Percentiles rank a stretch among this genome's conserved stretches.
phyloP scores from a whole-genome alignment of 2,113 vertebrate genomes.

The Conger conger region DNA sequence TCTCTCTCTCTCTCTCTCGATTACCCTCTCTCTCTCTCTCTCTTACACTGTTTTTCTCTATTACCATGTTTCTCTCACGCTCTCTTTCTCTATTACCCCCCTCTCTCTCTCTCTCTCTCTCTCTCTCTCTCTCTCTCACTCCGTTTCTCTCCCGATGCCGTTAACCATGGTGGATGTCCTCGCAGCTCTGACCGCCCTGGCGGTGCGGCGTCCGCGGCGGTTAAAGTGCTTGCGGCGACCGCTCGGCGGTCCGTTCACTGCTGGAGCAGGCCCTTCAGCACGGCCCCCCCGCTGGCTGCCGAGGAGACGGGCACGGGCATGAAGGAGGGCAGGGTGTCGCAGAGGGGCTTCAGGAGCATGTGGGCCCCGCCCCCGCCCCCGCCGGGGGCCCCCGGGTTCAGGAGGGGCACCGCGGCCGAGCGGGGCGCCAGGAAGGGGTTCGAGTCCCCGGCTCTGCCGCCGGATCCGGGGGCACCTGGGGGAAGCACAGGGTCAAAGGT shows the following conservation, averaged over 20 bases:
- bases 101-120: not conserved
- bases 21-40: not conserved
- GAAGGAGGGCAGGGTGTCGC: slow-evolving; percentile 85
- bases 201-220: slow-evolving; percentile 24
- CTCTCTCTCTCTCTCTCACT: not conserved
- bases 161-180: not conserved
- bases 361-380: slow-evolving; percentile 69
- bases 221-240: slow-evolving; percentile 47
- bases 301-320: slow-evolving; percentile 89
- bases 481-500: slow-evolving; percentile 12
- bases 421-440: slow-evolving; percentile 91
- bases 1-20: not conserved
- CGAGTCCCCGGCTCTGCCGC: slow-evolving; percentile 74
- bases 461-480: slow-evolving; percentile 47
- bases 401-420: slow-evolving; percentile 87
- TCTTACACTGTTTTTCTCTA: too few species aligned
- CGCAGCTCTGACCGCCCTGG: not conserved
- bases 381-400: slow-evolving; percentile 61
- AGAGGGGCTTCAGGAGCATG: slow-evolving; percentile 94
- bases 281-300: slow-evolving; percentile 83
- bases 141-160: not conserved
- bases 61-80: not conserved
- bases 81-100: not conserved
- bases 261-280: slow-evolving; percentile 91
- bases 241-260: slow-evolving; percentile 65